Evolutionary conservation across 2,113 vertebrate species (phyloP).

Genomic region (Pluvialis apricaria): DNA sequence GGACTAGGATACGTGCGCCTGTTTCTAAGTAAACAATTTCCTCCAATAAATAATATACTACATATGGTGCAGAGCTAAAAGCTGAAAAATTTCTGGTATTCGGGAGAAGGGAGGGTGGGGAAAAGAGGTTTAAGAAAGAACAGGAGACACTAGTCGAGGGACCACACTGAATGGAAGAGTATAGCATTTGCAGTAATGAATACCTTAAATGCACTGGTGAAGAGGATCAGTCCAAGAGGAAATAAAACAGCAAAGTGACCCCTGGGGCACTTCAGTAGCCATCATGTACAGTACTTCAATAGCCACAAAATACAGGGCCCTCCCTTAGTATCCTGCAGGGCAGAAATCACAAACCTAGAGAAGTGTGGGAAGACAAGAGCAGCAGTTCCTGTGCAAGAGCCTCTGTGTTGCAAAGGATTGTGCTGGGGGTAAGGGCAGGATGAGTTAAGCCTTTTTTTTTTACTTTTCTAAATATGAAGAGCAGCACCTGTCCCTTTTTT

Average conservation of each 20-base stretch:
- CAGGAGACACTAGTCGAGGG: not conserved
- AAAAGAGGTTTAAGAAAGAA: not conserved
- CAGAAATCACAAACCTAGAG: conserved; percentile 3
- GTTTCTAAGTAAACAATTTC: not conserved
- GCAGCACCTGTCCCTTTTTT: not conserved
- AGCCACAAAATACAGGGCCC: not conserved
- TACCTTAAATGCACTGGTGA: not conserved
- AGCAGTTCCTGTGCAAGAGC: not conserved
- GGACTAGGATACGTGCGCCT: not conserved
- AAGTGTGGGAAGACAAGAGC: conserved; percentile 3
- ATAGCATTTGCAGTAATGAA: not conserved
- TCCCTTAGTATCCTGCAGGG: not conserved
- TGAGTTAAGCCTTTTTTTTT: not conserved
- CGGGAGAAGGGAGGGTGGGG: not conserved
- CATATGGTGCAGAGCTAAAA: not conserved
- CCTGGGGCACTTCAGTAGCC: not conserved
- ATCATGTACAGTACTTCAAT: not conserved
- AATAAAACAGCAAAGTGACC: not conserved
- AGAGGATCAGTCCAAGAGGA: not conserved
- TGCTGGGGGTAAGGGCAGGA: not conserved
- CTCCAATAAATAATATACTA: not conserved
- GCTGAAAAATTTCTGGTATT: not conserved
- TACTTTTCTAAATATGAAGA: not conserved
- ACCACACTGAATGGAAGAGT: not conserved
- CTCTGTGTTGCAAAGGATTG: not conserved